phyloP scores from a whole-genome alignment of 2,888 invertebrate genomes.

The Pseudeuparius sepicola region DNA sequence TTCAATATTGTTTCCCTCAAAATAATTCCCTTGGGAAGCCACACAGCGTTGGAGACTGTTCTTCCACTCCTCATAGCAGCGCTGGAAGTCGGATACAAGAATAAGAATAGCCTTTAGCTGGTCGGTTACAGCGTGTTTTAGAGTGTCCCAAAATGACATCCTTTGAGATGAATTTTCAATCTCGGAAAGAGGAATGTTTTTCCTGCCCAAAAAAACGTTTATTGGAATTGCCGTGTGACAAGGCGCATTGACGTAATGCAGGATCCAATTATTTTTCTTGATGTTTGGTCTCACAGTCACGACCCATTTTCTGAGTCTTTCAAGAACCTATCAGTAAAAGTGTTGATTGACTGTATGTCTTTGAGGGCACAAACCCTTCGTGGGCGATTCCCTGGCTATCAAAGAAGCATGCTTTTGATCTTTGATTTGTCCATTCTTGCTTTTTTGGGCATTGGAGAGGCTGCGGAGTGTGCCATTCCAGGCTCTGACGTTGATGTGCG shows the following conservation, averaged over 20 bases:
- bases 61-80: no score
- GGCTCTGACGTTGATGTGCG: conserved; percentile 1
- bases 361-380: conserved; percentile 1
- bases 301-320: conserved; percentile 7
- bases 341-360: background rate
- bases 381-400: no score
- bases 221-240: conserved; percentile 1
- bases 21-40: no score
- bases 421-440: conserved; percentile 9
- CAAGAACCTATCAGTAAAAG: conserved; percentile 4
- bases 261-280: conserved; percentile 1
- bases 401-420: conserved; percentile 13
- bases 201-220: no score
- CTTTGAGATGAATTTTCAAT: no score
- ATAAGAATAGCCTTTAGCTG: no score
- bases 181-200: no score
- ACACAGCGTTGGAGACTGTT: no score
- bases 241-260: conserved; percentile 1
- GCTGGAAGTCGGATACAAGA: no score
- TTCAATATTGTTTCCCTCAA: no score
- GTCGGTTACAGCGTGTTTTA: no score
- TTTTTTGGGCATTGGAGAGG: conserved; percentile 4
- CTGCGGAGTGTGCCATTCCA: conserved; percentile 7
- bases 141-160: no score
- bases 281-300: conserved; percentile 3